Conservation (phyloP, 2,113 vertebrate genomes). For the Prunella fulvescens region DNA sequence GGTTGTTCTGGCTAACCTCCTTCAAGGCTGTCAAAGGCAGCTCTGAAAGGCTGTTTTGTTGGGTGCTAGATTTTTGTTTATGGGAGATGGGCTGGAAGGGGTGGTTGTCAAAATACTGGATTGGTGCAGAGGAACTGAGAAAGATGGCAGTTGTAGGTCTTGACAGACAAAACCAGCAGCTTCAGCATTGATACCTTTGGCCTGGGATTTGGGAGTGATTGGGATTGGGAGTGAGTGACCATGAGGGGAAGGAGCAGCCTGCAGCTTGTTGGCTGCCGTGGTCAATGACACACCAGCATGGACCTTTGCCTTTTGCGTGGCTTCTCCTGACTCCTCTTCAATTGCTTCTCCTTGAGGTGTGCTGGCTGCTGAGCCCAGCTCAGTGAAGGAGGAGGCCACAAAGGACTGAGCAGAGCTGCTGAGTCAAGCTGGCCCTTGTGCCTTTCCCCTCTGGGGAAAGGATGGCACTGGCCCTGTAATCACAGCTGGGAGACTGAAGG, state of each 20-base stretch:
- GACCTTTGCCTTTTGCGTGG: neutral
- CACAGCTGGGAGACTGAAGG: neutral
- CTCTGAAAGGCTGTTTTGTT: neutral
- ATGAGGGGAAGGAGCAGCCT: neutral
- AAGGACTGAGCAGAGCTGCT: neutral
- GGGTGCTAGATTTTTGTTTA: neutral
- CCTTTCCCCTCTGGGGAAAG: neutral
- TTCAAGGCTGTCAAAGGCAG: neutral
- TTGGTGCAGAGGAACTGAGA: neutral
- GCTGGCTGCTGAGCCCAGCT: neutral
- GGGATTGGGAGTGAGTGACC: neutral
- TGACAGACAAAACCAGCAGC: neutral
- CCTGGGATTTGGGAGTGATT: neutral
- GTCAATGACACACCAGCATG: rapidly evolving
- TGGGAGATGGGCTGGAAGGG: neutral
- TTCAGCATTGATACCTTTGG: neutral
- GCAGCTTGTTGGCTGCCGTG: rapidly evolving
- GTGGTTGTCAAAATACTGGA: neutral
- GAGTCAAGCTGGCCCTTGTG: neutral
- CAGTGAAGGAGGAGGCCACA: neutral
- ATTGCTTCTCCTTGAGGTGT: neutral
- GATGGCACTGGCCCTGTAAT: neutral
- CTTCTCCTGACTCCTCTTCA: neutral
- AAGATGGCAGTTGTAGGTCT: neutral
- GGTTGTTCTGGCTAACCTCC: neutral